Percentiles rank a stretch among this genome's conserved stretches.
phyloP scores from a whole-genome alignment of 1,140 invertebrate genomes.

The Tetramorium simillimum region DNA sequence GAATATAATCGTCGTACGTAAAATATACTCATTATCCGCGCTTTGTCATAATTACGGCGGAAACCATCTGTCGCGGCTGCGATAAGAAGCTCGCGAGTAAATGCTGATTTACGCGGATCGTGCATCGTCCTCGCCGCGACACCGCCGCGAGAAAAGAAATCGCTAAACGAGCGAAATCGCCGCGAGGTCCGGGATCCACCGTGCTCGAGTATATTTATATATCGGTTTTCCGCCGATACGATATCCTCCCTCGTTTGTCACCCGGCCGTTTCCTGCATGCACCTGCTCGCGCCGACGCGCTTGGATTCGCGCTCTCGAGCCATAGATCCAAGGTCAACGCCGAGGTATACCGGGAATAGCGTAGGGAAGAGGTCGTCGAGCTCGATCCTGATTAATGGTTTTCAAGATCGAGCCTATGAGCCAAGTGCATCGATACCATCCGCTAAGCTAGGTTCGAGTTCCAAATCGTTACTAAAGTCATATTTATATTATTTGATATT shows the following conservation, averaged over 20 bases:
- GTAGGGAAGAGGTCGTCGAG: constrained; percentile 63
- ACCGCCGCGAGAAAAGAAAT: not conserved
- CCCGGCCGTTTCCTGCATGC: constrained; percentile 7
- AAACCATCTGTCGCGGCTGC: constrained; percentile 31
- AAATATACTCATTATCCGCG: constrained; percentile 56
- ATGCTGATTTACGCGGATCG: constrained; percentile 52
- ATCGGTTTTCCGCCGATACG: constrained; percentile 47
- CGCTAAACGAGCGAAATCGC: not conserved
- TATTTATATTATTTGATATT: too few relatives aligned
- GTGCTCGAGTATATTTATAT: constrained; percentile 54
- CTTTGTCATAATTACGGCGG: constrained; percentile 52
- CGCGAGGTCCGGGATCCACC: not conserved
- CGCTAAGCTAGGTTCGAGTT: not conserved
- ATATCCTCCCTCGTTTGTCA: constrained; percentile 69
- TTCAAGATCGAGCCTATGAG: constrained; percentile 60
- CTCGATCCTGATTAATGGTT: constrained; percentile 79
- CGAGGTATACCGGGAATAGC: constrained; percentile 55
- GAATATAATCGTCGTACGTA: constrained; percentile 48
- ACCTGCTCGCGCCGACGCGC: constrained; percentile 61
- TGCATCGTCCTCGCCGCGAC: not conserved
- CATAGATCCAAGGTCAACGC: constrained; percentile 70
- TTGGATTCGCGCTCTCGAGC: constrained; percentile 53
- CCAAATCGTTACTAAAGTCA: not conserved
- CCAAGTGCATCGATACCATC: constrained; percentile 56
- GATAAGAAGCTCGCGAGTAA: constrained; percentile 1